phyloP scores from a whole-genome alignment of 2,888 invertebrate genomes.

The Agonum fuliginosum region DNA sequence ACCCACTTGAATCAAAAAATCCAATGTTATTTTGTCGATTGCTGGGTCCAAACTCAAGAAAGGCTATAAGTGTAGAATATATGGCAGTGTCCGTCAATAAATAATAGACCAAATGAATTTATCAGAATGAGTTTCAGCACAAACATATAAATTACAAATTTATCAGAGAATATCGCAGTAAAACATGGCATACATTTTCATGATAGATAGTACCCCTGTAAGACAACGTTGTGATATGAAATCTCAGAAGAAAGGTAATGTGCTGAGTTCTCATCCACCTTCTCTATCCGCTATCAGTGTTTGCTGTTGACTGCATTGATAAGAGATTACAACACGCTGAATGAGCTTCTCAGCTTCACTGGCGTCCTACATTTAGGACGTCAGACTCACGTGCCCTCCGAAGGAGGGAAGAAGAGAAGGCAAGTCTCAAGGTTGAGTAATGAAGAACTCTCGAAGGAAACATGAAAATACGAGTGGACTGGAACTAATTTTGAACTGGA shows the following conservation, averaged over 20 bases:
- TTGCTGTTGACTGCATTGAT: conserved; percentile 47
- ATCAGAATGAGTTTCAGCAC: too few relatives aligned
- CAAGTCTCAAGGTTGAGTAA: conserved; percentile 32
- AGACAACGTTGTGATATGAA: background rate
- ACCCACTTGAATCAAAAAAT: too few relatives aligned
- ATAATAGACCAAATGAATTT: too few relatives aligned
- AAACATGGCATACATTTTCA: too few relatives aligned
- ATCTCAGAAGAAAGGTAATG: background rate
- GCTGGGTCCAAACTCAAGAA: too few relatives aligned
- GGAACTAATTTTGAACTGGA: conserved; percentile 32
- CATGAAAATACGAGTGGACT: conserved; percentile 41
- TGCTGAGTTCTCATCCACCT: background rate
- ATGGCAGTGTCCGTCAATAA: too few relatives aligned
- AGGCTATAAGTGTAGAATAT: too few relatives aligned
- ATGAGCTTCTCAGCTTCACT: background rate
- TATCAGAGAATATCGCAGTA: too few relatives aligned
- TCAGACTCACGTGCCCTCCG: background rate
- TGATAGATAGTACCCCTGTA: background rate
- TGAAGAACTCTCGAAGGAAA: conserved; percentile 34
- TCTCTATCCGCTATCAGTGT: conserved; percentile 30
- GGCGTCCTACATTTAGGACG: conserved; percentile 19
- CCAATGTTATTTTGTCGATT: too few relatives aligned
- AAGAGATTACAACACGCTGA: conserved; percentile 34
- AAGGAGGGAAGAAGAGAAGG: background rate
- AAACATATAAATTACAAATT: too few relatives aligned